A percentile compares a stretch with the other conserved stretches of the same genome.
Evolutionary conservation across 1,140 invertebrate genomes (phyloP).

Genomic region (Drosophila santomea): DNA sequence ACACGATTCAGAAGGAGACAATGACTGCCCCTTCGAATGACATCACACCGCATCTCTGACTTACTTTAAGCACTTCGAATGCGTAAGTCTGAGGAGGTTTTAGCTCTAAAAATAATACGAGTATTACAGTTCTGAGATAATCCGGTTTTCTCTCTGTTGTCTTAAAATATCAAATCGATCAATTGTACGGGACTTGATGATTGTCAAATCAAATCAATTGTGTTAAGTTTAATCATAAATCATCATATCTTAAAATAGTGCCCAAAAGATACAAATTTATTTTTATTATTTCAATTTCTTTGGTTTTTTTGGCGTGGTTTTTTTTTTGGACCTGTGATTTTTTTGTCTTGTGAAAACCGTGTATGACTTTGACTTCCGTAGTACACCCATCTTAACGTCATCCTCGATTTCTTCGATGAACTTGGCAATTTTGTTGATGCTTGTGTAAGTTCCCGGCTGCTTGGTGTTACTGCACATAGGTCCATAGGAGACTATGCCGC

Average conservation of each 20-base stretch:
- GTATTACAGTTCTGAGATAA: slow-evolving; percentile 25
- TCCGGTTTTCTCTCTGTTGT: slow-evolving; percentile 3
- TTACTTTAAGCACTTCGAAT: slow-evolving; percentile 37
- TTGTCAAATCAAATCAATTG: not conserved
- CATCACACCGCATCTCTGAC: slow-evolving; percentile 28
- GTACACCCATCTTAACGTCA: no score
- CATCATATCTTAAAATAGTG: not conserved
- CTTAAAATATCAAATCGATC: slow-evolving; percentile 32
- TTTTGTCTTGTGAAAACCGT: no score
- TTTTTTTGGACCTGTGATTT: no score
- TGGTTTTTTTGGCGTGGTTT: no score
- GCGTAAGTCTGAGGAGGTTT: slow-evolving; percentile 8
- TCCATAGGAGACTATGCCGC: no score
- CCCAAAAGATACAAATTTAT: no score
- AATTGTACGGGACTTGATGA: slow-evolving; percentile 15
- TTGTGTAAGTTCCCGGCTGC: no score
- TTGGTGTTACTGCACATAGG: no score
- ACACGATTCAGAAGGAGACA: slow-evolving; percentile 28
- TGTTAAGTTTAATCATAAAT: not conserved
- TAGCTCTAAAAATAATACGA: slow-evolving; percentile 33
- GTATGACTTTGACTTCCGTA: no score
- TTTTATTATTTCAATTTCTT: no score
- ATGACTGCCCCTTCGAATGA: slow-evolving; percentile 38
- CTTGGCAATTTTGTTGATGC: no score
- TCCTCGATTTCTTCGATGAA: no score